Evolutionary conservation across 2,113 vertebrate species (phyloP).

Genomic region (Oncorhynchus kisutch): DNA sequence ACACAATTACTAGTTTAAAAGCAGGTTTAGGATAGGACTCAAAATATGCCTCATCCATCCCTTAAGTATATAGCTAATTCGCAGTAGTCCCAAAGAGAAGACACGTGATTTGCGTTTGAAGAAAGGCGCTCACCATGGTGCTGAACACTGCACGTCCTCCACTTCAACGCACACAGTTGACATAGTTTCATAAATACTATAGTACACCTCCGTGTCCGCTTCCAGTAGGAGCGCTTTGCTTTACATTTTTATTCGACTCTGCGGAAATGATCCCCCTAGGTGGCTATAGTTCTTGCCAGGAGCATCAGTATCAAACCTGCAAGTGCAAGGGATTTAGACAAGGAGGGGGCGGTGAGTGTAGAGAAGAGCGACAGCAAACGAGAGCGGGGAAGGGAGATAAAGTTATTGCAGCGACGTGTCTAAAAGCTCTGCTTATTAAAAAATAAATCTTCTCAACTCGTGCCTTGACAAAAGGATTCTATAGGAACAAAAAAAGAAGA

Average conservation of each 20-base stretch:
- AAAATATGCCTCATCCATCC: too few relatives aligned
- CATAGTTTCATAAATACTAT: constrained; percentile 49
- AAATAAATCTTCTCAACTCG: not conserved
- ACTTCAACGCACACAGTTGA: not conserved
- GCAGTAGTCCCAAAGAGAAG: too few relatives aligned
- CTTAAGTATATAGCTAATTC: too few relatives aligned
- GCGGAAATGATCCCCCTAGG: not conserved
- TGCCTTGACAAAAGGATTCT: not conserved
- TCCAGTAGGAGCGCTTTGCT: not conserved
- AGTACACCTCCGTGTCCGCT: not conserved
- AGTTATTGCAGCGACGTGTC: constrained; percentile 8
- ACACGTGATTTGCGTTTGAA: not conserved
- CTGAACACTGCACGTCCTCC: constrained; percentile 37
- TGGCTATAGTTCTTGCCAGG: constrained; percentile 2
- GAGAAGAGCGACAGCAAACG: too few relatives aligned
- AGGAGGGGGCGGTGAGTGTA: not conserved
- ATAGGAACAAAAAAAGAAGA: not conserved
- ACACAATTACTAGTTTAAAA: too few relatives aligned
- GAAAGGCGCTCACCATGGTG: constrained; percentile 40
- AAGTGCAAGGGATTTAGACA: not conserved
- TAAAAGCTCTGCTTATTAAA: not conserved
- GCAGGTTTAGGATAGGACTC: too few relatives aligned
- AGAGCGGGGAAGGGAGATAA: constrained; percentile 2
- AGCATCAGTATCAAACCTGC: constrained; percentile 1
- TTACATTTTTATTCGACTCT: constrained; percentile 38